Conservation (phyloP, 2,113 vertebrate genomes). For the Dasyprocta punctata region DNA sequence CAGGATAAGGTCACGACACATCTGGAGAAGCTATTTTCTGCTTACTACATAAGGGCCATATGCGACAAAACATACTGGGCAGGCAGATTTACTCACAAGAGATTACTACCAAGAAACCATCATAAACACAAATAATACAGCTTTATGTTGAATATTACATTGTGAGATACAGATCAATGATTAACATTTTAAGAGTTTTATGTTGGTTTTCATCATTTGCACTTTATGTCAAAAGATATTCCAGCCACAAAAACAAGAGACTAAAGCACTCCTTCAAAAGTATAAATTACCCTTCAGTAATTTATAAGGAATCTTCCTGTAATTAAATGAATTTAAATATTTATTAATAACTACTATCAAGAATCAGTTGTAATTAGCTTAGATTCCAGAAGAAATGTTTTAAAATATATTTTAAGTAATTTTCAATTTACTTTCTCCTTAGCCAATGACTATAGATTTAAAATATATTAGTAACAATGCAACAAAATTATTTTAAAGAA, state of each 20-base stretch:
- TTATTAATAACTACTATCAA: slow-evolving; percentile 22
- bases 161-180: not conserved
- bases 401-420: slow-evolving; percentile 36
- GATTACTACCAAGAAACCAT: too few relatives aligned
- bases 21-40: not conserved
- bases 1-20: not conserved
- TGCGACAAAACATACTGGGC: not conserved
- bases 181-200: not conserved
- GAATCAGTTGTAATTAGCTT: slow-evolving; percentile 41
- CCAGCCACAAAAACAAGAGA: slow-evolving; percentile 9
- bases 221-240: not conserved
- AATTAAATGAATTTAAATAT: not conserved
- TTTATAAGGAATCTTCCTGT: not conserved
- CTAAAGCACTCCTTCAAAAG: slow-evolving; percentile 3
- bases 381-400: slow-evolving; percentile 36
- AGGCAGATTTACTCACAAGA: not conserved
- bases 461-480: not conserved
- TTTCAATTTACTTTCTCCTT: slow-evolving; percentile 27
- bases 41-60: not conserved
- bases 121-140: not conserved
- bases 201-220: not conserved
- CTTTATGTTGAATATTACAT: not conserved
- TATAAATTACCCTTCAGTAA: not conserved
- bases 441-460: not conserved
- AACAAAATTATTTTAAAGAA: not conserved